Evolutionary conservation across 2,888 invertebrate genomes (phyloP).

Genomic region (Leuctra nigra): DNA sequence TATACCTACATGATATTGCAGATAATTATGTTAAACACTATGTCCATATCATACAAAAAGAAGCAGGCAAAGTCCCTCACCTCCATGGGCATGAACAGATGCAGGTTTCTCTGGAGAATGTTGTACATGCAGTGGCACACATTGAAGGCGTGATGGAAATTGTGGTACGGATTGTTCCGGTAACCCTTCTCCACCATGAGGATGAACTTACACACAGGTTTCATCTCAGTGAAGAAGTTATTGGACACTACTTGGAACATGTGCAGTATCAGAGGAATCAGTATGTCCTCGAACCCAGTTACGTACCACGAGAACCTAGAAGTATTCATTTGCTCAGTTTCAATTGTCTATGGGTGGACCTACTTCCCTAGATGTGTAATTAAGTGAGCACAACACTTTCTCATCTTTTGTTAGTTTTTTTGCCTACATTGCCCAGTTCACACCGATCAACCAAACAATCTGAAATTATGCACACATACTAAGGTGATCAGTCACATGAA

Average conservation of each 20-base stretch:
- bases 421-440: too few species aligned
- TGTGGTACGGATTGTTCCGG: slow-evolving; percentile 52
- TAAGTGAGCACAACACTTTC: too few species aligned
- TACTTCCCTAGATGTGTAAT: too few species aligned
- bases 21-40: too few species aligned
- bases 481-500: too few species aligned
- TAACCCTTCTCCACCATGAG: slow-evolving; percentile 46
- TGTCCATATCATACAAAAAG: neutral
- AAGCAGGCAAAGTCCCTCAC: slow-evolving; percentile 34
- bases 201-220: slow-evolving; percentile 38
- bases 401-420: too few species aligned
- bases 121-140: slow-evolving; percentile 55
- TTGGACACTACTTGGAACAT: slow-evolving; percentile 48
- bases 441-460: too few species aligned
- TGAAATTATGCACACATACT: too few species aligned
- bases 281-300: slow-evolving; percentile 43
- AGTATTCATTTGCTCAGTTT: neutral
- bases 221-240: slow-evolving; percentile 34
- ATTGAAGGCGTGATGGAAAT: slow-evolving; percentile 56
- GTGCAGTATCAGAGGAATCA: slow-evolving; percentile 47
- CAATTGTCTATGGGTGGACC: too few species aligned
- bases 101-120: slow-evolving; percentile 45
- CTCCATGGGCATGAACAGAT: slow-evolving; percentile 45
- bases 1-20: too few species aligned
- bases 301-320: slow-evolving; percentile 51